Percentiles rank a stretch among this genome's conserved stretches.
Conservation (phyloP, 2,888 invertebrate genomes). For the Epistrophe eligans region DNA sequence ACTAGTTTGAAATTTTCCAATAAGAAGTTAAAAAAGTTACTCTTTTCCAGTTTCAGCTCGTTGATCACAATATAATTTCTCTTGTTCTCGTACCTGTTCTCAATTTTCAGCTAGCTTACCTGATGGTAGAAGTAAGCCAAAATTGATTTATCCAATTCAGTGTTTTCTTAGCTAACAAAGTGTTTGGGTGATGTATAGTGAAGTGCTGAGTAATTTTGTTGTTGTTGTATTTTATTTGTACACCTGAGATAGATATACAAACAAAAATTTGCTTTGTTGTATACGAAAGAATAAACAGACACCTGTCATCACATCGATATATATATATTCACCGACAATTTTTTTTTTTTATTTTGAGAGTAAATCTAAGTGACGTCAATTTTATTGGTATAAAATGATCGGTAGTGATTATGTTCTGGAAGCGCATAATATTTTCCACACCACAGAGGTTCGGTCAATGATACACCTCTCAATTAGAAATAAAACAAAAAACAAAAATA, state of each 20-base stretch:
- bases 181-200: slow-evolving; percentile 56
- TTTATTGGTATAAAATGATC: slow-evolving; percentile 85
- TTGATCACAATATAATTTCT: slow-evolving; percentile 51
- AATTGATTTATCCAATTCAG: slow-evolving; percentile 53
- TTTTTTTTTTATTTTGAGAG: slow-evolving; percentile 60
- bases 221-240: slow-evolving; percentile 34
- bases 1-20: slow-evolving; percentile 70
- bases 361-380: slow-evolving; percentile 55
- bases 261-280: slow-evolving; percentile 16
- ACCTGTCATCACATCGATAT: slow-evolving; percentile 58
- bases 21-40: slow-evolving; percentile 52
- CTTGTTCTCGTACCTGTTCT: slow-evolving; percentile 29
- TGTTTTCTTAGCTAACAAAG: slow-evolving; percentile 66
- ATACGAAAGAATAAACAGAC: slow-evolving; percentile 21
- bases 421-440: slow-evolving; percentile 94
- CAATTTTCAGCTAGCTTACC: not conserved
- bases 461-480: slow-evolving; percentile 44
- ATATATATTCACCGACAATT: slow-evolving; percentile 1
- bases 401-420: slow-evolving; percentile 94
- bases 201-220: slow-evolving; percentile 18
- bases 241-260: slow-evolving; percentile 22
- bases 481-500: not conserved
- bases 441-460: slow-evolving; percentile 89
- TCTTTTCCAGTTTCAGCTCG: slow-evolving; percentile 70
- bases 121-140: slow-evolving; percentile 22